A percentile compares a stretch with the other conserved stretches of the same genome.
Conservation (phyloP, 2,113 vertebrate species). For the Apeltes quadracus region DNA sequence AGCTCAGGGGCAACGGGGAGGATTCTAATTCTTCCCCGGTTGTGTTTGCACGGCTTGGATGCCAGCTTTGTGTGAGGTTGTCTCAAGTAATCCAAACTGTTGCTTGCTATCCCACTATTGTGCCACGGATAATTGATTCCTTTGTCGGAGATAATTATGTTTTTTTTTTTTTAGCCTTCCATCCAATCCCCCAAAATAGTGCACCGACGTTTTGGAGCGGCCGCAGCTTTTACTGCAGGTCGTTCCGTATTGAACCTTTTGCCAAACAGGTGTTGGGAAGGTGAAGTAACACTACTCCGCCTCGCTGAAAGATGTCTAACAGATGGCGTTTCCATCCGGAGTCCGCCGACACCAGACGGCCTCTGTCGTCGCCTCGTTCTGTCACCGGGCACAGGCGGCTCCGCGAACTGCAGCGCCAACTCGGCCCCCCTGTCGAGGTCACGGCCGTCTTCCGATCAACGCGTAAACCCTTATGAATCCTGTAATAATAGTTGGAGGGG, state of each 20-base stretch:
- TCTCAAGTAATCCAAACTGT: not conserved
- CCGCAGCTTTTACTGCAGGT: not conserved
- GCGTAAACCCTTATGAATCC: slow-evolving; percentile 76
- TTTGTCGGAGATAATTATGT: too few relatives aligned
- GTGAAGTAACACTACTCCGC: slow-evolving; percentile 52
- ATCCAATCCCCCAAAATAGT: not conserved
- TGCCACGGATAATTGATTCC: not conserved
- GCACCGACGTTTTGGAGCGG: slow-evolving; percentile 9
- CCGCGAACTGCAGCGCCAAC: slow-evolving; percentile 65
- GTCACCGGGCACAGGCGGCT: slow-evolving; percentile 68
- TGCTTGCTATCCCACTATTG: not conserved
- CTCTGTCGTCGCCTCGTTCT: slow-evolving; percentile 74
- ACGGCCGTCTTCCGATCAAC: slow-evolving; percentile 64
- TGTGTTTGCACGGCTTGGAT: not conserved
- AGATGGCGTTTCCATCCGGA: slow-evolving; percentile 56
- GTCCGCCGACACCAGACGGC: slow-evolving; percentile 57
- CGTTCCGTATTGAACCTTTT: slow-evolving; percentile 26
- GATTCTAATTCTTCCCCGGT: not conserved
- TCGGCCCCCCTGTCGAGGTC: slow-evolving; percentile 65
- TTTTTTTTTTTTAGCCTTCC: not conserved
- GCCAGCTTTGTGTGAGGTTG: not conserved
- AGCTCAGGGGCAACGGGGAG: not conserved
- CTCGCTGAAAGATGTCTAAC: slow-evolving; percentile 67
- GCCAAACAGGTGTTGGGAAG: slow-evolving; percentile 56
- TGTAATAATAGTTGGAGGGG: slow-evolving; percentile 62